phyloP scores from a whole-genome alignment of 2,888 invertebrate genomes.

The Lithophane socia region DNA sequence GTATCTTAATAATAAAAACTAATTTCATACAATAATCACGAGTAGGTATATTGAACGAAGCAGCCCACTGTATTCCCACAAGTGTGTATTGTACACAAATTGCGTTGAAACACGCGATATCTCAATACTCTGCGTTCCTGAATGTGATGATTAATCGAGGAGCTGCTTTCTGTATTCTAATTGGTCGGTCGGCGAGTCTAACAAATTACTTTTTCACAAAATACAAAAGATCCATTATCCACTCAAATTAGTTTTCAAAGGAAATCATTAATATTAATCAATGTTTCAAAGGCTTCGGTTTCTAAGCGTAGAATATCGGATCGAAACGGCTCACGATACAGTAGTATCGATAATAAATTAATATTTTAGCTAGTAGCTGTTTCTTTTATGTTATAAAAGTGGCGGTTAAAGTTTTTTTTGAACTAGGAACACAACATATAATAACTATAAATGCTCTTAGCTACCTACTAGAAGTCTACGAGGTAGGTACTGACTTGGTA shows the following conservation, averaged over 20 bases:
- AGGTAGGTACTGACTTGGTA: not conserved
- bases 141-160: conserved; percentile 80
- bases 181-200: conserved; percentile 75
- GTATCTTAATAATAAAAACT: conserved; percentile 14
- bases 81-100: conserved; percentile 52
- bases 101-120: conserved; percentile 67
- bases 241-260: conserved; percentile 87
- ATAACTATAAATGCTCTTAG: not conserved
- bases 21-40: conserved; percentile 23
- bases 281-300: conserved; percentile 80
- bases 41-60: conserved; percentile 37
- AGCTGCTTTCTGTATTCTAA: conserved; percentile 82
- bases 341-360: conserved; percentile 59
- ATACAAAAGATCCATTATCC: conserved; percentile 89
- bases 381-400: conserved; percentile 17
- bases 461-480: not conserved
- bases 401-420: conserved; percentile 9
- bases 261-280: conserved; percentile 89
- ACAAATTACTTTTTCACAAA: conserved; percentile 87
- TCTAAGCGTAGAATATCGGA: conserved; percentile 61
- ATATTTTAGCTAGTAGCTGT: conserved; percentile 19
- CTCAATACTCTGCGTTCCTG: conserved; percentile 66
- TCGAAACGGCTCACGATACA: conserved; percentile 43
- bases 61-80: conserved; percentile 29
- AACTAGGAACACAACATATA: not conserved